These are phyloP conservation scores for Lithophane ornitopus DNA, from an alignment of 2,888 invertebrate species.

Conservation along the genomic window DNA sequence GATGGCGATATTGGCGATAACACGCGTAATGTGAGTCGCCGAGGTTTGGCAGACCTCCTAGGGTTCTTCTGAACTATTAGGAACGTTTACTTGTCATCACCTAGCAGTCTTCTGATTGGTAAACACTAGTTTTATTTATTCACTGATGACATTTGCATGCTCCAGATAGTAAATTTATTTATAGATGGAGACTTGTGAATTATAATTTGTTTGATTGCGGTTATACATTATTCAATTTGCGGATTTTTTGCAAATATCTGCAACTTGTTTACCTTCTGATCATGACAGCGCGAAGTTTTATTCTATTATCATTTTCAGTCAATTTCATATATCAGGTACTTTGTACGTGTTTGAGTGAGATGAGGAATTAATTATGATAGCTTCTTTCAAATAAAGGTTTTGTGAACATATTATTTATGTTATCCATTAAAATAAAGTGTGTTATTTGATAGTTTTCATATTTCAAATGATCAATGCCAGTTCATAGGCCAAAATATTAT, in stretches of 20 bases:
- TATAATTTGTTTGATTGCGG: constrained; percentile 27
- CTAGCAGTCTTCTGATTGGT: constrained; percentile 27
- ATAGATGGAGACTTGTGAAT: constrained; percentile 34
- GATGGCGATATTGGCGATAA: constrained; percentile 63
- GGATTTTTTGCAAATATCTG: background rate
- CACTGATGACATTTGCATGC: constrained; percentile 44
- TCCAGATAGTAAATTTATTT: constrained; percentile 35
- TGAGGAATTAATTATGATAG: background rate
- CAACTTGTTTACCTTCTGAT: background rate
- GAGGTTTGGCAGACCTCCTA: constrained; percentile 71
- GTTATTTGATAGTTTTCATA: background rate
- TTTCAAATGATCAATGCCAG: background rate
- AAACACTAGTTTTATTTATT: constrained; percentile 34
- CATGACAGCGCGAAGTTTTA: background rate
- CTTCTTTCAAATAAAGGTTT: background rate
- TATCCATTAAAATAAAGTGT: background rate
- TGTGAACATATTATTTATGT: background rate
- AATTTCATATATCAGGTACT: background rate
- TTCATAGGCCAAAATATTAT: background rate
- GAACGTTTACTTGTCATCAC: constrained; percentile 18
- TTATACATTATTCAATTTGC: constrained; percentile 8
- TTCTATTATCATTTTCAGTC: background rate
- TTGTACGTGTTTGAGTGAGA: background rate
- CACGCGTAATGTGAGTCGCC: constrained; percentile 53
- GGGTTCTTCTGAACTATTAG: constrained; percentile 35